Percentiles rank a stretch among this genome's conserved stretches.
phyloP scores from a whole-genome alignment of 2,888 invertebrate genomes.

The Xanthia togata region DNA sequence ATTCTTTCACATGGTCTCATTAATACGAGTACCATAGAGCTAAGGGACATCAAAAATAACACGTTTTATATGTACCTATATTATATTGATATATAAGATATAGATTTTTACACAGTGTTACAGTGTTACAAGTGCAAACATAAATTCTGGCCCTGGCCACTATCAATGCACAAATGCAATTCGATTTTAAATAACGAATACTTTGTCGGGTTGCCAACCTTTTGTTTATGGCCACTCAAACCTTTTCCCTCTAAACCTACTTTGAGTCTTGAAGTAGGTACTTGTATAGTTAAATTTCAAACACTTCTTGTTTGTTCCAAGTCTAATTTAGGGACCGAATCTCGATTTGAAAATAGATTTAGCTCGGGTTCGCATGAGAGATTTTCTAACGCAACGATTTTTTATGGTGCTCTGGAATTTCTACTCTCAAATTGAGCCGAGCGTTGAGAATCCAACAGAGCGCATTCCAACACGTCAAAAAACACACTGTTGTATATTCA shows the following conservation, averaged over 20 bases:
- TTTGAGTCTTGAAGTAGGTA: constrained; percentile 1
- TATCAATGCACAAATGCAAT: neutral
- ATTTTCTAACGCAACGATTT: too few species aligned
- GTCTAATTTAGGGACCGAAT: neutral
- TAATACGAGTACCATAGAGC: too few species aligned
- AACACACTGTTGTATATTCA: too few species aligned
- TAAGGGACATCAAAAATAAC: too few species aligned
- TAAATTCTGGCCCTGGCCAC: neutral
- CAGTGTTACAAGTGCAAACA: neutral
- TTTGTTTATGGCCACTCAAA: constrained; percentile 39
- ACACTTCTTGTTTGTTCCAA: constrained; percentile 17
- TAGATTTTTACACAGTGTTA: neutral
- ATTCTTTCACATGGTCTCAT: too few species aligned
- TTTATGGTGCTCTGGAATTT: too few species aligned
- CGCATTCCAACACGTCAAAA: too few species aligned
- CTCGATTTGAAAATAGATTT: neutral
- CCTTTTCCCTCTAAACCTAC: constrained; percentile 7
- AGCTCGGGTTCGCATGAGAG: too few species aligned
- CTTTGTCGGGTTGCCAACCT: constrained; percentile 11
- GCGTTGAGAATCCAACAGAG: too few species aligned
- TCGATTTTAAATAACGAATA: constrained; percentile 38
- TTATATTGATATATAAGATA: too few species aligned
- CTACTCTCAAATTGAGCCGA: too few species aligned
- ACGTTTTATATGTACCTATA: too few species aligned
- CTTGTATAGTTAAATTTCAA: constrained; percentile 27